A percentile compares a stretch with the other conserved stretches of the same genome.
These are phyloP conservation scores for Corythaixoides concolor DNA, from an alignment of 2,113 vertebrate species.

Conservation along the genomic window DNA sequence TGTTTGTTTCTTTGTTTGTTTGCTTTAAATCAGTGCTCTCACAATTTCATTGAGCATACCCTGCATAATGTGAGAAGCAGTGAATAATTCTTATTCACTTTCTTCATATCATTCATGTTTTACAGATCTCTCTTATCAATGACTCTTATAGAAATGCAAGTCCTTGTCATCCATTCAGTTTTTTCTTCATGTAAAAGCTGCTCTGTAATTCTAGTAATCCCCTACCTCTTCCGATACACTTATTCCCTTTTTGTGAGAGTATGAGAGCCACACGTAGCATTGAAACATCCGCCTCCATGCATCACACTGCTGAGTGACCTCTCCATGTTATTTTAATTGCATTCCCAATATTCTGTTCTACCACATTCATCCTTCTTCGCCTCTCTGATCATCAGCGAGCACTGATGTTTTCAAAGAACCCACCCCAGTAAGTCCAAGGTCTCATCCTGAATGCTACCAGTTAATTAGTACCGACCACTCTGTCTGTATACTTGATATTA, in stretches of 20 bases:
- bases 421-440: neutral
- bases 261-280: neutral
- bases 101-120: neutral
- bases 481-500: neutral
- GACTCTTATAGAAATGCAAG: neutral
- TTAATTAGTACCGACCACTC: neutral
- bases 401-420: neutral
- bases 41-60: neutral
- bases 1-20: neutral
- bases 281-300: neutral
- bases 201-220: neutral
- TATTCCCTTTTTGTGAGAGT: neutral
- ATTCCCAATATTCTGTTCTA: neutral
- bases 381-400: neutral
- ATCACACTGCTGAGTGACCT: neutral
- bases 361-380: neutral
- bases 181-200: neutral
- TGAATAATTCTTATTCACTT: neutral
- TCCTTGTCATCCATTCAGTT: neutral
- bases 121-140: neutral
- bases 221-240: neutral
- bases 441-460: neutral
- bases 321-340: neutral
- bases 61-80: neutral
- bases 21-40: neutral